Conservation (phyloP, 2,113 vertebrate genomes). For the Silurus meridionalis region DNA sequence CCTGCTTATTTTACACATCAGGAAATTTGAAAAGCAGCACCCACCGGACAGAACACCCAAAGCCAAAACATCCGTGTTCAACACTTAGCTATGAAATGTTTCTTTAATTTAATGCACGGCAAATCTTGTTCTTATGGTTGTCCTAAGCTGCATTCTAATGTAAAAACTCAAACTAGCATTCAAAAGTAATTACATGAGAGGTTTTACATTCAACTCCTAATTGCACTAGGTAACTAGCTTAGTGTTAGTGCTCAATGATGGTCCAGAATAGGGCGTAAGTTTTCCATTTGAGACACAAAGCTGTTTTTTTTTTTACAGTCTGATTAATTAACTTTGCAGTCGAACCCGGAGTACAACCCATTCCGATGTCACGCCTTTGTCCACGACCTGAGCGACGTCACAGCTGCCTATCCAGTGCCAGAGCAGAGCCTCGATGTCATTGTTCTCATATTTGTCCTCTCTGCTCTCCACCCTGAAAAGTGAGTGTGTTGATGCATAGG, state of each 20-base stretch:
- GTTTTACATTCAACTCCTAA: no score
- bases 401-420: conserved; percentile 80
- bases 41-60: neutral
- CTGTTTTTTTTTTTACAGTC: conserved; percentile 13
- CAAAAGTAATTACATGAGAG: no score
- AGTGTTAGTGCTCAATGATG: no score
- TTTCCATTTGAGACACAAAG: neutral
- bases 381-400: conserved; percentile 84
- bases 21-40: neutral
- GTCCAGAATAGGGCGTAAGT: neutral
- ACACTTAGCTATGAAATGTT: neutral
- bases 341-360: conserved; percentile 82
- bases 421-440: conserved; percentile 82
- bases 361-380: conserved; percentile 90
- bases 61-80: neutral
- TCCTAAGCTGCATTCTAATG: no score
- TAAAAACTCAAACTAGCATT: no score
- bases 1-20: no score
- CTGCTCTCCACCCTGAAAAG: conserved; percentile 90
- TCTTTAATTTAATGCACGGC: no score
- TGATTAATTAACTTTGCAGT: conserved; percentile 66
- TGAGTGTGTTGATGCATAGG: conserved; percentile 63
- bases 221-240: no score
- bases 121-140: neutral
- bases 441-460: conserved; percentile 95